A percentile compares a stretch with the other conserved stretches of the same genome.
Evolutionary conservation across 2,797 vertebrate species (phyloP).

Genomic region (Rhynchonycteris naso): DNA sequence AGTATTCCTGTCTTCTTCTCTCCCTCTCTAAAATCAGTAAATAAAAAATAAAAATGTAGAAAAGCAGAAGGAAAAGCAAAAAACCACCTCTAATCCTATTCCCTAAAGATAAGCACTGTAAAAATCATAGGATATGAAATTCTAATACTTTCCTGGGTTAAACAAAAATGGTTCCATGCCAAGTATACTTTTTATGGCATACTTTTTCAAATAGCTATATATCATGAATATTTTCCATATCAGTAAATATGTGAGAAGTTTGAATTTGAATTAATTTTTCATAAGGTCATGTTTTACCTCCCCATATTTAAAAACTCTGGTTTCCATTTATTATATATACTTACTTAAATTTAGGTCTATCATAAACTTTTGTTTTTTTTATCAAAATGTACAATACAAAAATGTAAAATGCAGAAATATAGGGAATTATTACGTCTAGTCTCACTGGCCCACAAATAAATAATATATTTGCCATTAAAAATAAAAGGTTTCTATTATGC

Average conservation of each 20-base stretch:
- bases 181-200: background rate
- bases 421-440: background rate
- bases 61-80: conserved; percentile 6
- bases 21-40: no score
- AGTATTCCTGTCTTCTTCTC: no score
- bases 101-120: background rate
- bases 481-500: background rate
- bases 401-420: conserved; percentile 27
- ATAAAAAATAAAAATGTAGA: background rate
- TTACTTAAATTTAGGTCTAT: conserved; percentile 34
- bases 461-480: background rate
- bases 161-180: background rate
- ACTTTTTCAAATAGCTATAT: background rate
- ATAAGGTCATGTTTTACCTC: background rate
- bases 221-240: background rate
- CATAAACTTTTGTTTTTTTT: conserved; percentile 4
- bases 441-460: background rate
- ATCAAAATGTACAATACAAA: background rate
- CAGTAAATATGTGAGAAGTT: background rate
- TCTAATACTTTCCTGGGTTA: conserved; percentile 8
- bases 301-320: background rate
- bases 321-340: conserved; percentile 5
- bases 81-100: background rate
- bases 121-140: conserved; percentile 22
- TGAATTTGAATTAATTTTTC: conserved; percentile 48